Percentiles rank a stretch among this genome's conserved stretches.
Conservation (phyloP, 2,797 vertebrate species). For the Pithecia hirsuta region DNA sequence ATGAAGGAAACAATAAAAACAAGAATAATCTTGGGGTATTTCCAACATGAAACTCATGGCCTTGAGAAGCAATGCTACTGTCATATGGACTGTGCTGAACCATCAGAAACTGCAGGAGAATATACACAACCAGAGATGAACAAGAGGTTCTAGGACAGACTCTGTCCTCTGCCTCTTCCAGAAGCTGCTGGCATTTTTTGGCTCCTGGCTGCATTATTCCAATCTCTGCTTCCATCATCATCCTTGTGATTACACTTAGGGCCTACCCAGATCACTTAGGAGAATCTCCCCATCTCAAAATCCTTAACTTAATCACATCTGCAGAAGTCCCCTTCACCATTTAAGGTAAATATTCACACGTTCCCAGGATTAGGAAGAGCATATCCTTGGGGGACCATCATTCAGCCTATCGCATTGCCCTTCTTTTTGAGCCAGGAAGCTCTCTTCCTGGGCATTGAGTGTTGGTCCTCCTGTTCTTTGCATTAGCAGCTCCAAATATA, state of each 20-base stretch:
- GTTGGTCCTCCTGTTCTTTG: not conserved
- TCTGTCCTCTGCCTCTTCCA: not conserved
- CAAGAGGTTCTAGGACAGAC: not conserved
- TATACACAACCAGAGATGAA: not conserved
- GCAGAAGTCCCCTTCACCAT: not conserved
- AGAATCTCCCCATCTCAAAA: not conserved
- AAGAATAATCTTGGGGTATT: not conserved
- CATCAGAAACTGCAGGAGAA: not conserved
- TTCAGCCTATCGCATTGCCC: not conserved
- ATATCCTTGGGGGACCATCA: accelerated
- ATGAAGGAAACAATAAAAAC: not conserved
- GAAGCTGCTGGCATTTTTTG: not conserved
- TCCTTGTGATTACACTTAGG: not conserved
- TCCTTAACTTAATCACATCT: not conserved
- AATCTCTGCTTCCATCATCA: not conserved
- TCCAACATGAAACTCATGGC: not conserved
- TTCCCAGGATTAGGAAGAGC: not conserved
- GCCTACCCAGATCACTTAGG: not conserved
- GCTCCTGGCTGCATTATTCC: not conserved
- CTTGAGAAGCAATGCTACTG: not conserved
- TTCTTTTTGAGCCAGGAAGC: not conserved
- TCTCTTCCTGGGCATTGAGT: not conserved
- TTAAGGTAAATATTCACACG: not conserved
- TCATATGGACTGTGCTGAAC: not conserved
- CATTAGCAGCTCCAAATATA: not conserved